Conservation (phyloP, 2,113 vertebrate genomes). For the Cynoglossus semilaevis region DNA sequence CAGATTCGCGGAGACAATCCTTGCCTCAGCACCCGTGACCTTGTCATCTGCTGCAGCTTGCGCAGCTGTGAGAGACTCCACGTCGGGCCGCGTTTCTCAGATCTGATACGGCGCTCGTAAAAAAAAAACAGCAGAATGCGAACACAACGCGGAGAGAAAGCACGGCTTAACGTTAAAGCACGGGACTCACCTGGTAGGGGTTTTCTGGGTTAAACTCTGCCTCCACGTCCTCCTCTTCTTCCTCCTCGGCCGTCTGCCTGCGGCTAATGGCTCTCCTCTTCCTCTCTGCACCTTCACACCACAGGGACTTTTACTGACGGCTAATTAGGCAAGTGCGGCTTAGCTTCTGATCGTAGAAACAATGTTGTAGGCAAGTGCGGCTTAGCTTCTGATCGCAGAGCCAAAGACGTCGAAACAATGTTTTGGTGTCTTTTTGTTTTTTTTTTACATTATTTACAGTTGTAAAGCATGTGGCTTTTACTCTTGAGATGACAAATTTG, state of each 20-base stretch:
- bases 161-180: constrained; percentile 8
- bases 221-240: constrained; percentile 65
- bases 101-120: constrained; percentile 55
- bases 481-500: too few species aligned
- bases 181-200: constrained; percentile 85
- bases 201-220: constrained; percentile 85
- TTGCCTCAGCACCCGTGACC: constrained; percentile 62
- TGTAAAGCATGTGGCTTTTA: too few species aligned
- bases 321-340: constrained; percentile 36
- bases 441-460: constrained; percentile 3
- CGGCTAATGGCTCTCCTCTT: constrained; percentile 79
- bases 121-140: not conserved
- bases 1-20: constrained; percentile 63
- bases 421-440: constrained; percentile 20
- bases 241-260: constrained; percentile 69
- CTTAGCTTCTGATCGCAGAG: constrained; percentile 26
- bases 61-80: constrained; percentile 62
- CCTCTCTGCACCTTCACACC: constrained; percentile 79
- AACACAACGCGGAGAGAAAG: not conserved
- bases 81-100: constrained; percentile 39
- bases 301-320: constrained; percentile 47
- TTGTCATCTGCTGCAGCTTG: constrained; percentile 65
- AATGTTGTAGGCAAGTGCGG: constrained; percentile 46
- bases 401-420: constrained; percentile 37
- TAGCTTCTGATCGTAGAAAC: constrained; percentile 25